These are phyloP conservation scores for Myripristis murdjan DNA, from an alignment of 2,797 vertebrate species.

Conservation along the genomic window DNA sequence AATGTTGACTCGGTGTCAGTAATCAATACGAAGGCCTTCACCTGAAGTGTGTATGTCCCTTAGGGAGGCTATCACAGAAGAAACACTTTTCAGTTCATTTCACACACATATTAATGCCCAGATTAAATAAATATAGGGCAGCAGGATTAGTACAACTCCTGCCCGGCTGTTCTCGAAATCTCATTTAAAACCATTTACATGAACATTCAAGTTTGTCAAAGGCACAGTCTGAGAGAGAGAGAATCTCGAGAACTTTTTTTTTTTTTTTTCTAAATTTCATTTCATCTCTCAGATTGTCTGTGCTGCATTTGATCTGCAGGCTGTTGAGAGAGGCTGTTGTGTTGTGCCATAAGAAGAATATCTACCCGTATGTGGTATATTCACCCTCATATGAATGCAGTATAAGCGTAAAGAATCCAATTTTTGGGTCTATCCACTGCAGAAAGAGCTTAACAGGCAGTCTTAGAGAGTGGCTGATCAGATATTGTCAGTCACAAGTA, in stretches of 20 bases:
- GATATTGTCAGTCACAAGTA: slow-evolving; percentile 75
- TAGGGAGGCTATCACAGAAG: slow-evolving; percentile 18
- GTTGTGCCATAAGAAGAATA: slow-evolving; percentile 28
- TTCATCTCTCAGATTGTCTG: slow-evolving; percentile 56
- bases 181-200: slow-evolving; percentile 70
- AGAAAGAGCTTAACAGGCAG: slow-evolving; percentile 59
- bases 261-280: slow-evolving; percentile 9
- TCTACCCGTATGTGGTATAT: slow-evolving; percentile 41
- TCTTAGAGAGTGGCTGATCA: slow-evolving; percentile 67
- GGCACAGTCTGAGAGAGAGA: slow-evolving; percentile 23
- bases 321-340: slow-evolving; percentile 30
- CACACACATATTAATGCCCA: slow-evolving; percentile 69
- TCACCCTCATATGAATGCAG: slow-evolving; percentile 45
- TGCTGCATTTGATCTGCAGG: slow-evolving; percentile 23
- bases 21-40: slow-evolving; percentile 41
- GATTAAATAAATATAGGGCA: slow-evolving; percentile 83
- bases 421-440: slow-evolving; percentile 52
- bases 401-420: slow-evolving; percentile 60
- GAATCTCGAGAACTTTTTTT: slow-evolving; percentile 15
- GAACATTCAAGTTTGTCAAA: slow-evolving; percentile 60
- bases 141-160: slow-evolving; percentile 71
- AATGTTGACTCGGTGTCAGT: slow-evolving; percentile 31
- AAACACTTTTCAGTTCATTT: slow-evolving; percentile 65
- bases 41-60: slow-evolving; percentile 31
- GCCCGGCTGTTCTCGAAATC: slow-evolving; percentile 64